Conservation (phyloP, 23 tunicate species). For the Ciona savignyi region DNA sequence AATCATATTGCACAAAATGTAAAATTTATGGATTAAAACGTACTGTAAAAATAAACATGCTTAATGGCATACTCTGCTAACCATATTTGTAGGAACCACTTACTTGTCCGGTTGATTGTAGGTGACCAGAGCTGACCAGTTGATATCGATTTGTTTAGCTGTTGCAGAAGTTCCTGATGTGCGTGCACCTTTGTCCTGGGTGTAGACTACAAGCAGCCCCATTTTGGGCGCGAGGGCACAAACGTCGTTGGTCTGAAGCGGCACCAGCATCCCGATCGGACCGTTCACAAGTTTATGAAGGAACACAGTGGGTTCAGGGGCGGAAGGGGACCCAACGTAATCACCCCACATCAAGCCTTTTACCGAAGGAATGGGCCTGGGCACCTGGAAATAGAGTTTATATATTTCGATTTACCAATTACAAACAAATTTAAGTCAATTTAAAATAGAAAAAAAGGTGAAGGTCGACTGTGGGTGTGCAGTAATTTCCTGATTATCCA, state of each 20-base stretch:
- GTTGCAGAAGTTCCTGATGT: neutral
- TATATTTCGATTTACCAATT: no score
- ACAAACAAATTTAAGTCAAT: no score
- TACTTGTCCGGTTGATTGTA: slow-evolving; percentile 90
- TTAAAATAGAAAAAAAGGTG: no score
- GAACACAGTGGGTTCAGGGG: slow-evolving; percentile 63
- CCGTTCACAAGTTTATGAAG: slow-evolving; percentile 41
- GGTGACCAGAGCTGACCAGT: slow-evolving; percentile 84
- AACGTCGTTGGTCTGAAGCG: slow-evolving; percentile 82
- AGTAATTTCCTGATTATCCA: no score
- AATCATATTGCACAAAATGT: no score
- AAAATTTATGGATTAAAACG: no score
- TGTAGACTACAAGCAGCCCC: slow-evolving; percentile 65
- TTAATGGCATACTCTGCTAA: no score
- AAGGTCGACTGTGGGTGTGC: no score
- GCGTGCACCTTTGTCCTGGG: slow-evolving; percentile 32
- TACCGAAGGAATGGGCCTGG: slow-evolving; percentile 63
- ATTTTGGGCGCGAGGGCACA: slow-evolving; percentile 83
- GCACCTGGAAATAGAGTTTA: slow-evolving; percentile 26
- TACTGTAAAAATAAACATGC: no score
- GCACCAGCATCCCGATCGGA: slow-evolving; percentile 43
- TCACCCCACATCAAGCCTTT: slow-evolving; percentile 92
- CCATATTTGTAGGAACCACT: neutral
- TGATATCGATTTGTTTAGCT: slow-evolving; percentile 53
- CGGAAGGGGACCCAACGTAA: slow-evolving; percentile 77